These are phyloP conservation scores for Subacronicta megacephala DNA, from an alignment of 2,888 invertebrate genomes.

Conservation along the genomic window DNA sequence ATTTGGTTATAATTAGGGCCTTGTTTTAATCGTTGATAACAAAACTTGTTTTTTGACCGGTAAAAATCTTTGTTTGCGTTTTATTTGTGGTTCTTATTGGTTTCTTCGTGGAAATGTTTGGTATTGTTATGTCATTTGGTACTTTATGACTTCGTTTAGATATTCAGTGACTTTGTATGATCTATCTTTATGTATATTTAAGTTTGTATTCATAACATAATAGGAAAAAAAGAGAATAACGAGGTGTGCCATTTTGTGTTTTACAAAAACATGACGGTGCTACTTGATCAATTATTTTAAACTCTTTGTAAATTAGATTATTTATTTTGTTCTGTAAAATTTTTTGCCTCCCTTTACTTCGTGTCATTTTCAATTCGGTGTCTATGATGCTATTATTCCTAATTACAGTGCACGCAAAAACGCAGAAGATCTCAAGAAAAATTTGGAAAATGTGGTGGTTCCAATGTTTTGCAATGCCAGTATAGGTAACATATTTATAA, in stretches of 20 bases:
- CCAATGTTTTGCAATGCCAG: slow-evolving; percentile 99
- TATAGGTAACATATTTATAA: slow-evolving; percentile 91
- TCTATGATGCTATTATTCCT: slow-evolving; percentile 89
- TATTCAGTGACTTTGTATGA: slow-evolving; percentile 6
- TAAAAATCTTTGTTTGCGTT: slow-evolving; percentile 14
- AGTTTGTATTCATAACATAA: slow-evolving; percentile 16
- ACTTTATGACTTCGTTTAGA: slow-evolving; percentile 16
- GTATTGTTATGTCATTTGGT: slow-evolving; percentile 11
- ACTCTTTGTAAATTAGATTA: slow-evolving; percentile 21
- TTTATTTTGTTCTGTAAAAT: slow-evolving; percentile 23
- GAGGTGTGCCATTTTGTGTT: slow-evolving; percentile 23
- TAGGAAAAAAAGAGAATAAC: slow-evolving; percentile 22
- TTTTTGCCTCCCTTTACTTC: slow-evolving; percentile 63
- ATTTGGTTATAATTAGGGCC: slow-evolving; percentile 39
- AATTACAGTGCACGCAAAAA: slow-evolving; percentile 97
- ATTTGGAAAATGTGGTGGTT: slow-evolving; percentile 98
- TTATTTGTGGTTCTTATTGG: slow-evolving; percentile 35
- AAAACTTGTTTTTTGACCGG: slow-evolving; percentile 21
- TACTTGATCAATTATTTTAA: slow-evolving; percentile 28
- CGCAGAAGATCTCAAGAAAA: slow-evolving; percentile 97
- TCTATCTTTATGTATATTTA: slow-evolving; percentile 4
- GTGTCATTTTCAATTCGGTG: slow-evolving; percentile 78
- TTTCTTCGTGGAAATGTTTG: slow-evolving; percentile 28
- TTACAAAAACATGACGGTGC: slow-evolving; percentile 8
- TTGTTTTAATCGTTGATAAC: slow-evolving; percentile 40